phyloP scores from a whole-genome alignment of 1,140 invertebrate species.

The Agraylea sexmaculata region DNA sequence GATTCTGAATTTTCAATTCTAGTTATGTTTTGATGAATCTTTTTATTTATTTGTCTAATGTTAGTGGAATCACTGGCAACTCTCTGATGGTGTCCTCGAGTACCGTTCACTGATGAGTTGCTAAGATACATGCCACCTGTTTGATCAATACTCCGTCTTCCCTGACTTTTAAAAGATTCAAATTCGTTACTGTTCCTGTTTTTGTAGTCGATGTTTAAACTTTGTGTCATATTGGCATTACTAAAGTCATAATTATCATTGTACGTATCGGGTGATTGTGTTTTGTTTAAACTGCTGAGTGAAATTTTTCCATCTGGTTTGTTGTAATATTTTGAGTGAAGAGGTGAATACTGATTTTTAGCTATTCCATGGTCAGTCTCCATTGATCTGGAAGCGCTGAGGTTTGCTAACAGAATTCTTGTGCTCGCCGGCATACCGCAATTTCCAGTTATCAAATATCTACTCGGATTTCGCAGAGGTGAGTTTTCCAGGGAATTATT shows the following conservation, averaged over 20 bases:
- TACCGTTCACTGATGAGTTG: constrained; percentile 12
- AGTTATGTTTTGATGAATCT: constrained; percentile 24
- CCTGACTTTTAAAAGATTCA: not conserved
- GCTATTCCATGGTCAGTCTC: constrained; percentile 27
- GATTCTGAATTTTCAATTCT: no score
- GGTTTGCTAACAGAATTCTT: constrained; percentile 27
- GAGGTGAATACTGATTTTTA: constrained; percentile 1
- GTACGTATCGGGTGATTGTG: not conserved
- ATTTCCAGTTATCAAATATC: constrained; percentile 37
- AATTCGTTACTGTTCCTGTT: constrained; percentile 4
- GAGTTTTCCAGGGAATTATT: constrained; percentile 31
- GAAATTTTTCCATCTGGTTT: not conserved
- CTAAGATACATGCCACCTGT: constrained; percentile 10
- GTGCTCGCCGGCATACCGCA: constrained; percentile 28
- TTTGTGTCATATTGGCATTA: constrained; percentile 30
- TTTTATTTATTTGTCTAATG: constrained; percentile 17
- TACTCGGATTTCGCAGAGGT: constrained; percentile 35
- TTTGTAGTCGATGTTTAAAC: constrained; percentile 24
- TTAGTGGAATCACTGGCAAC: constrained; percentile 26
- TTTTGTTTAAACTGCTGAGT: constrained; percentile 1
- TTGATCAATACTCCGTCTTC: constrained; percentile 15
- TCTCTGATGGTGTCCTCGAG: constrained; percentile 25
- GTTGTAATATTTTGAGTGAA: constrained; percentile 1
- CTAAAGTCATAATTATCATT: constrained; percentile 20
- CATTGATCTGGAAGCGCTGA: constrained; percentile 30